Percentiles rank a stretch among this genome's conserved stretches.
These are phyloP conservation scores for Scaptomyza cyrtandrae DNA, from an alignment of 2,888 invertebrate species.

Conservation along the genomic window DNA sequence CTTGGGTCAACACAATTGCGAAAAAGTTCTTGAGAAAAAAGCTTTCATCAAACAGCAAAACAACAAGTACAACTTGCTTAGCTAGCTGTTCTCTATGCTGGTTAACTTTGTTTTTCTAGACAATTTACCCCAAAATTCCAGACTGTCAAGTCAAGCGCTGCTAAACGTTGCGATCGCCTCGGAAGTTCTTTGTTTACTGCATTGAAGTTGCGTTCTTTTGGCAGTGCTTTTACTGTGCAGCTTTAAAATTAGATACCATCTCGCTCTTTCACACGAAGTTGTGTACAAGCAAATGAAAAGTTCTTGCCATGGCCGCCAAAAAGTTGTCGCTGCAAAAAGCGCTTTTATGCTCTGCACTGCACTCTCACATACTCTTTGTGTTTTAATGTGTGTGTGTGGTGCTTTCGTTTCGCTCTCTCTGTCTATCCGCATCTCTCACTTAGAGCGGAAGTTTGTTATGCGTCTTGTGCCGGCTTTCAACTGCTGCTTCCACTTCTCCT, in stretches of 20 bases:
- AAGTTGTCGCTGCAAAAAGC: conserved; percentile 58
- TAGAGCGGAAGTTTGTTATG: conserved; percentile 64
- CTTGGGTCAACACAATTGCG: conserved; percentile 41
- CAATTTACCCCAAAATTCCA: conserved; percentile 10
- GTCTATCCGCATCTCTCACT: neutral
- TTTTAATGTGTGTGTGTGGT: conserved; percentile 26
- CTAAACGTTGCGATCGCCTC: conserved; percentile 70
- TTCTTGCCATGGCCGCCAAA: conserved; percentile 49
- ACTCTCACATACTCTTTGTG: conserved; percentile 13
- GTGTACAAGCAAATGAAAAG: conserved; percentile 43
- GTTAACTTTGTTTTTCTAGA: neutral
- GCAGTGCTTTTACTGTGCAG: conserved; percentile 53
- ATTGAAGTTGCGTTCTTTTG: conserved; percentile 67
- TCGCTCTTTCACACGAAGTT: conserved; percentile 47
- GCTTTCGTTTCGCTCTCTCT: conserved; percentile 40
- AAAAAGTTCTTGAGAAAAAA: conserved; percentile 32
- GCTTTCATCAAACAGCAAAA: conserved; percentile 27
- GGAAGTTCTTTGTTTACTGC: conserved; percentile 82
- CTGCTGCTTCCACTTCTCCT: conserved; percentile 29
- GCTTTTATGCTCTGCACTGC: conserved; percentile 56
- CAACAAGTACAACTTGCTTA: neutral
- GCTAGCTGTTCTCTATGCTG: conserved; percentile 8
- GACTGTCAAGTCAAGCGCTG: conserved; percentile 32
- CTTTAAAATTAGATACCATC: conserved; percentile 71
- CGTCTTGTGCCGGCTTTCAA: conserved; percentile 51